Conservation (phyloP, 2,797 vertebrate genomes). For the Lemur catta region DNA sequence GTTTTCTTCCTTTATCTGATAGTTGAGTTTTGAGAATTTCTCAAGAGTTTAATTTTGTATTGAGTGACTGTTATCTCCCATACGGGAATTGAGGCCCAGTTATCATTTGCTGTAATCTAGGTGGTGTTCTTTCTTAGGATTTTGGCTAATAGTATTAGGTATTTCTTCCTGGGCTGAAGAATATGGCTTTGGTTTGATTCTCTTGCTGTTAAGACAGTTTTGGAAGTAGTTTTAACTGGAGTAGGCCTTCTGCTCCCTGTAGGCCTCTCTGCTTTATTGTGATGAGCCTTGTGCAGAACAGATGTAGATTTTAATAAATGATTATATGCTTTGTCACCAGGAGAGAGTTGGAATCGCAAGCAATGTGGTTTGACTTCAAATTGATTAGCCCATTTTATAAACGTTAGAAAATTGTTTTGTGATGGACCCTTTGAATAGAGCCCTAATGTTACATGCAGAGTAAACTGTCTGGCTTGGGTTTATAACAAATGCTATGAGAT, state of each 20-base stretch:
- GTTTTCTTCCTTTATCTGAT: constrained; percentile 4
- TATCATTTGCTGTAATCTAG: constrained; percentile 35
- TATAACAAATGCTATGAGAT: constrained; percentile 84
- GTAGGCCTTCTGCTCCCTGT: constrained; percentile 67
- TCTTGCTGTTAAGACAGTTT: constrained; percentile 65
- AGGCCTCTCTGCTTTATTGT: constrained; percentile 65
- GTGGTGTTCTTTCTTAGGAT: neutral
- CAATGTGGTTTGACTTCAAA: constrained; percentile 85
- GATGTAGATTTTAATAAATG: constrained; percentile 86
- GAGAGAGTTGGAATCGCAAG: constrained; percentile 83
- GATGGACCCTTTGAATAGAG: constrained; percentile 83
- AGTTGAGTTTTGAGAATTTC: constrained; percentile 39
- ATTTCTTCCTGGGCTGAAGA: constrained; percentile 42
- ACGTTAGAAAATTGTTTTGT: constrained; percentile 85
- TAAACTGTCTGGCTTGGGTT: constrained; percentile 83
- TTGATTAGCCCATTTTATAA: constrained; percentile 87
- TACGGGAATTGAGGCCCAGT: neutral
- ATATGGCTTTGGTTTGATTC: constrained; percentile 60
- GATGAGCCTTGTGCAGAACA: constrained; percentile 72
- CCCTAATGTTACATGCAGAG: constrained; percentile 80
- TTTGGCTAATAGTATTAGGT: constrained; percentile 44
- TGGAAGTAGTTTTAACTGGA: constrained; percentile 69
- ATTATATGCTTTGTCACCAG: constrained; percentile 83
- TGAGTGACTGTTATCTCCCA: neutral
- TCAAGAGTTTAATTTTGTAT: constrained; percentile 31